These are phyloP conservation scores for Turritopsis dohrnii DNA, from an alignment of 30 jellyfish, hydroid and myxozoan species.

Conservation along the genomic window DNA sequence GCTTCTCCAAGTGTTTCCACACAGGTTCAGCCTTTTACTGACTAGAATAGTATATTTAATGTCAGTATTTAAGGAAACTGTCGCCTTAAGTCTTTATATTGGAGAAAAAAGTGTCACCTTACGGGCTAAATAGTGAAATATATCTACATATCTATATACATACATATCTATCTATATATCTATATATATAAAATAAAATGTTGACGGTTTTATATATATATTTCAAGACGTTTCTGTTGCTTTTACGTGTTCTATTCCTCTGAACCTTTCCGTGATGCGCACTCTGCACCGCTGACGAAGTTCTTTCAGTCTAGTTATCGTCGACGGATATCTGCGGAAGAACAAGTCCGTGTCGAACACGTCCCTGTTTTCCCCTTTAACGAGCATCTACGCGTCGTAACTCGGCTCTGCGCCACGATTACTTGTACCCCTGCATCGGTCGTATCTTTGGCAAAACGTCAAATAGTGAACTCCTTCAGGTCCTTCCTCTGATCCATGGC, in stretches of 20 bases:
- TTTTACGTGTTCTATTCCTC: background rate
- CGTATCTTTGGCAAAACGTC: background rate
- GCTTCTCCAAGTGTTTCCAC: no score
- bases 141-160: no score
- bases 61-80: no score
- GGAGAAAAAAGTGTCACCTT: no score
- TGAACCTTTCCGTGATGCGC: background rate
- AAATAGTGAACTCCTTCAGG: background rate
- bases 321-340: background rate
- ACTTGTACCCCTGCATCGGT: background rate
- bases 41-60: no score
- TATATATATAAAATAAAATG: no score
- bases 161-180: no score
- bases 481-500: background rate
- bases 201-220: no score
- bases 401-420: background rate
- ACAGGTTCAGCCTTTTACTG: no score
- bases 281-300: background rate
- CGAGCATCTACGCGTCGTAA: background rate
- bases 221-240: no score
- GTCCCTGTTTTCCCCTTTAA: background rate
- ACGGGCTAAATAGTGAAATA: no score
- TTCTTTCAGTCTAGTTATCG: background rate
- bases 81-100: no score
- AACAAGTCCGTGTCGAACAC: background rate